Base-by-base conservation (phyloP, 2,888 invertebrate species). In the Thelaira solivaga region DNA sequence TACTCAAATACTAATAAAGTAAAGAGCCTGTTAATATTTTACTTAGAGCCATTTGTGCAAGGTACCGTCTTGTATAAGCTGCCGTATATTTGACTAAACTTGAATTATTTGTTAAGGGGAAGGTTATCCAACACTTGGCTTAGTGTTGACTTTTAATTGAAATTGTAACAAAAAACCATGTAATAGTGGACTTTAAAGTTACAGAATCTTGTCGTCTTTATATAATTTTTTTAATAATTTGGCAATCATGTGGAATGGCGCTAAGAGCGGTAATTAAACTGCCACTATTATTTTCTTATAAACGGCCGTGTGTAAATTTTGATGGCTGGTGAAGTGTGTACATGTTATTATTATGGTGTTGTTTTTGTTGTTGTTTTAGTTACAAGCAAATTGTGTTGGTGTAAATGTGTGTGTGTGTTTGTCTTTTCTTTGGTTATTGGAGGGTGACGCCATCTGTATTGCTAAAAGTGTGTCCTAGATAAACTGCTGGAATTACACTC, bases 401-500 rank as follows among this genome's bases (percentile, higher is more conserved):
- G 43, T 53, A 11, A 13, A 31, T 29, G 36, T 36, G 4, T 43
- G 7, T 34, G n/a, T 34, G n/a, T 22, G 26, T 59, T 8, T 13
- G 29, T 45, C 29, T 49, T 34, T 34, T 20, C 20, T 5, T 39
- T 26, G 64, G 39, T 26, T 47, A 49, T 64, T 45, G 61, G 61
- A 71, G 69, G 69, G 61, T 74, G 74, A 74, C 69, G 74, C 61
- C 74, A 78, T 78, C 69, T 64, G 57, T 73, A 26, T 51, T 31
- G 57, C 24, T 34, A 68, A 36, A 59, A 71, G 55, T 73, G 49
- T 74, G 78, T 78, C 78, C 78, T 62, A 72, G 76, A 47, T 77
- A 78, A 69, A 74, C 78, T 78, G 78, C 78, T 78, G 78, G 78
- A 71, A 74, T 78, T 78, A 78, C 78, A 74, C 69, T 61, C 74